Conservation (phyloP, 2,113 vertebrate species). For the Pteropus alecto region DNA sequence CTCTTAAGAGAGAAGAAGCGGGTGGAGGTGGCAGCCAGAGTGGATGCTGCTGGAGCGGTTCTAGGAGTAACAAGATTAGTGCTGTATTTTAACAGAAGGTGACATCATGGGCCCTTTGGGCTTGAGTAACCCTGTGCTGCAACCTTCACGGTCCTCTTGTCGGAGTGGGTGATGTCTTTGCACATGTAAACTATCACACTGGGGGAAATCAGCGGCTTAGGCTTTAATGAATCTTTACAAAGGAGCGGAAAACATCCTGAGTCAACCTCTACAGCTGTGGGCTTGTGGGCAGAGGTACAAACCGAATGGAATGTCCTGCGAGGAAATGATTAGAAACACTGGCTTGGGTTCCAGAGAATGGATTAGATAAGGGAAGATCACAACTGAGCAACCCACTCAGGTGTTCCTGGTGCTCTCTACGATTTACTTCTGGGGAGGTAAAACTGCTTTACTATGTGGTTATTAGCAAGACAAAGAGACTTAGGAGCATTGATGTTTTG, state of each 20-base stretch:
- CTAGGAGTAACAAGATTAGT: conserved; percentile 77
- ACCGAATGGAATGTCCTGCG: neutral
- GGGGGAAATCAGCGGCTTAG: conserved; percentile 62
- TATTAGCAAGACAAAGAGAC: neutral
- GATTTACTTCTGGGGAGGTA: neutral
- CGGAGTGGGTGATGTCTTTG: conserved; percentile 59
- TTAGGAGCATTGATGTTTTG: neutral
- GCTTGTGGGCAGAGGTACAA: conserved; percentile 45
- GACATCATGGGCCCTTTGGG: conserved; percentile 76
- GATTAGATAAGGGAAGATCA: neutral
- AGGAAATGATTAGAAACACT: conserved; percentile 34
- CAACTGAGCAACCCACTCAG: neutral
- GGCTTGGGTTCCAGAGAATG: conserved; percentile 23
- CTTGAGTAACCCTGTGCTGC: conserved; percentile 61
- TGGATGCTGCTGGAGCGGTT: conserved; percentile 51
- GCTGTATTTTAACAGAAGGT: conserved; percentile 80
- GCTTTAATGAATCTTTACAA: conserved; percentile 80
- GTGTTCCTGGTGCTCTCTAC: neutral
- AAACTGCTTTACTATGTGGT: neutral
- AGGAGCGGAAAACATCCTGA: conserved; percentile 62
- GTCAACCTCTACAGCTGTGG: conserved; percentile 48
- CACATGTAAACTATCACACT: conserved; percentile 60
- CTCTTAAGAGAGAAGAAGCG: conserved; percentile 73
- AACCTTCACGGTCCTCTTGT: conserved; percentile 70
- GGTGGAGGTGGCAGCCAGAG: conserved; percentile 55